phyloP scores from a whole-genome alignment of 2,888 invertebrate species.

The Tetragonisca angustula region DNA sequence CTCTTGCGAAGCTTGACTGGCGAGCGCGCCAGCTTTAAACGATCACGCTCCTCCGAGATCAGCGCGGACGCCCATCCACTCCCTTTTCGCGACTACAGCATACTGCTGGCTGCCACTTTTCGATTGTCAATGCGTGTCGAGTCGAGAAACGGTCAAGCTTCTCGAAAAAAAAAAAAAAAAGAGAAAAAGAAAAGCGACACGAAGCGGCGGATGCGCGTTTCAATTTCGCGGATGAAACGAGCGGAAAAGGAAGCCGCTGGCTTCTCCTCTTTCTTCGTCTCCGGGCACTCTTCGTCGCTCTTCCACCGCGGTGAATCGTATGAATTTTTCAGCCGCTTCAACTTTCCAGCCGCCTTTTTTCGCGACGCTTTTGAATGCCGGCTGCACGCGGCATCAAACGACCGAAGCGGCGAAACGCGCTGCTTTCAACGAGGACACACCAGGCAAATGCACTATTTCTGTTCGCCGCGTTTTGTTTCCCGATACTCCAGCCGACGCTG shows the following conservation, averaged over 20 bases:
- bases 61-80: background rate
- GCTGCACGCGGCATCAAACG: constrained; percentile 24
- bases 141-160: constrained; percentile 9
- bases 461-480: constrained; percentile 25
- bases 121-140: constrained; percentile 2
- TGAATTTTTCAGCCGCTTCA: constrained; percentile 22
- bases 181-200: background rate
- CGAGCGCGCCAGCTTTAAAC: background rate
- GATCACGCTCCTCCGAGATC: background rate
- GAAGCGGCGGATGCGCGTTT: constrained; percentile 7
- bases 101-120: background rate
- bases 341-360: constrained; percentile 26
- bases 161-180: background rate
- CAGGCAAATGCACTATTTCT: constrained; percentile 29
- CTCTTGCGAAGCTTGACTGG: constrained; percentile 9
- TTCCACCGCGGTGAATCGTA: background rate
- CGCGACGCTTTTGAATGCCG: constrained; percentile 27
- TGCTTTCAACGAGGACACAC: constrained; percentile 28
- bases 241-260: constrained; percentile 8
- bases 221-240: constrained; percentile 36
- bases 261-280: constrained; percentile 5
- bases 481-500: background rate
- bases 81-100: background rate
- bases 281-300: background rate
- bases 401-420: background rate